phyloP scores from a whole-genome alignment of 2,888 invertebrate genomes.

The Xanthia togata region DNA sequence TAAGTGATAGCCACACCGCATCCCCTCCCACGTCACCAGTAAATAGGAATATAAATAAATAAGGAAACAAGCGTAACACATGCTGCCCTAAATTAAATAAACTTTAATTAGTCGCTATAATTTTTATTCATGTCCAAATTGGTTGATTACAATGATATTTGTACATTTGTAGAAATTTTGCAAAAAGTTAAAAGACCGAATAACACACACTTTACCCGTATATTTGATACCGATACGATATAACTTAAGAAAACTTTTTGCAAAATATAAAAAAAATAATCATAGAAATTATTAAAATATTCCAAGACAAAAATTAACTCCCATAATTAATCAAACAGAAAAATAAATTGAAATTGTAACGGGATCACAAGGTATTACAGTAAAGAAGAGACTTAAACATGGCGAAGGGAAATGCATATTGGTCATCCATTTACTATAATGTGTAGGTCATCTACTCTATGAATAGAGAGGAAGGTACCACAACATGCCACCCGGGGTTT shows the following conservation, averaged over 20 bases:
- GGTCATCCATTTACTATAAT: conserved; percentile 79
- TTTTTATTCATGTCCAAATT: conserved; percentile 48
- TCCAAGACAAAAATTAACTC: conserved; percentile 50
- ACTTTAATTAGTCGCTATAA: conserved; percentile 58
- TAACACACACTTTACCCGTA: conserved; percentile 2
- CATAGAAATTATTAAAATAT: conserved; percentile 57
- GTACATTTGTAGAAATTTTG: conserved; percentile 58
- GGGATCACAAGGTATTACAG: conserved; percentile 61
- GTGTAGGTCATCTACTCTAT: conserved; percentile 83
- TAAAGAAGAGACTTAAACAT: conserved; percentile 72
- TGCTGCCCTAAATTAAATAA: conserved; percentile 83
- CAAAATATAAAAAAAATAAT: conserved; percentile 60
- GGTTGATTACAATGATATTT: conserved; percentile 49
- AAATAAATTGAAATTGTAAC: conserved; percentile 55
- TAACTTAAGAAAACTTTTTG: conserved; percentile 56
- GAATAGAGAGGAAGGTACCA: conserved; percentile 71
- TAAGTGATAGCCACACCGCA: conserved; percentile 68
- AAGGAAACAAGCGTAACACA: conserved; percentile 83
- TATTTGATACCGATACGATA: conserved; percentile 1
- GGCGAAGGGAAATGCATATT: conserved; percentile 80
- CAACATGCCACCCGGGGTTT: conserved; percentile 71
- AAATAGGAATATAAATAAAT: conserved; percentile 81
- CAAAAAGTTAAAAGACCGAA: conserved; percentile 54
- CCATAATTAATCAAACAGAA: conserved; percentile 50
- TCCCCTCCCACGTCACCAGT: conserved; percentile 79